Base-by-base conservation (phyloP, 2,888 invertebrate genomes). In the Limnephilus rhombicus region DNA sequence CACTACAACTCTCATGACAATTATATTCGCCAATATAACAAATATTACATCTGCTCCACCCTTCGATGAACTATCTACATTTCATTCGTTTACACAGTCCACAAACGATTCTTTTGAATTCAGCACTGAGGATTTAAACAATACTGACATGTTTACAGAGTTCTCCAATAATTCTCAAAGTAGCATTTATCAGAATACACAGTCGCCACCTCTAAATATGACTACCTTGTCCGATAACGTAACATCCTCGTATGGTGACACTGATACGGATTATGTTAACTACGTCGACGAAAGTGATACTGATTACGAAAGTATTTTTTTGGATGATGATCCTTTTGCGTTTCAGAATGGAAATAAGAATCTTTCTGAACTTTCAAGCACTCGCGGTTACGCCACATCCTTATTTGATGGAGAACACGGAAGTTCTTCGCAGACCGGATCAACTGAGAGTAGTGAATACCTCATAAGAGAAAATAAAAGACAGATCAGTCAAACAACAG, bases 1-100 rank as follows among this genome's bases (percentile, higher is more conserved):
- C 92, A 95, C 94, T 91, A 95, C 96, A 9, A 95, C 95, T 0
- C 82, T 95, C 24, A 93, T 94, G 90, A 94, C 94, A 13, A 94
- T 94, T 49, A 82, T 92, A 7, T 81, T 93, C 29, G 92, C 92
- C 18, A 93, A 93, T 45, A 37, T 37, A 37, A 89, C 92, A 34
- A 31, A 88, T 9, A 31, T 89, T 81, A 41, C 83, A 31, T 85
- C 92, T n/a, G 85, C 83, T 24, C n/a, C 68, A 11, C 41, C 83
- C 12, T 91, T 80, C 85, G 82, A 89, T 89, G 53, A 89, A 81
- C 80, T 45, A 49, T 53, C 68, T 24, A 89, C 81, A 41, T 37
- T 41, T 53, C 85, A 68, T 80, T 91, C 83, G 24, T 68, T 68
- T 24, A 80, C 80, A 45, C 45, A 82, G 13, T 31, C 18, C 41